Evolutionary conservation across 2,113 vertebrate species (phyloP).

Genomic region (Cercopithecus mona): DNA sequence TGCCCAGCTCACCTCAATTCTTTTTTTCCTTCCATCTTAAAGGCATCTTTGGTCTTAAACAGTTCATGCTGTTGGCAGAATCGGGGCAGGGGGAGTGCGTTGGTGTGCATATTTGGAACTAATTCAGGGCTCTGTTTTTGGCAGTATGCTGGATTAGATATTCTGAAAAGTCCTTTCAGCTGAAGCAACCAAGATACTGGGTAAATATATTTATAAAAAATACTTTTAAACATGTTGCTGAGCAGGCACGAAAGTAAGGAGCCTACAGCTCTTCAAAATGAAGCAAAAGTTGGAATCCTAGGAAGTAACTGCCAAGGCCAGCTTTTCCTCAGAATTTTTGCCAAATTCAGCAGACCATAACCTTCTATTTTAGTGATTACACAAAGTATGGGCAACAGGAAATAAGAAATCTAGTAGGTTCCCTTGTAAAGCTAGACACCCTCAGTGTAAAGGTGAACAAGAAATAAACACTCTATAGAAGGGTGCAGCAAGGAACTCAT

Average conservation of each 20-base stretch:
- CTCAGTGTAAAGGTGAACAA: not conserved
- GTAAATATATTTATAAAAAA: constrained; percentile 24
- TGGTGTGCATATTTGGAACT: not conserved
- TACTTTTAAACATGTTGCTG: not conserved
- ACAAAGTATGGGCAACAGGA: not conserved
- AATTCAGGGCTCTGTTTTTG: not conserved
- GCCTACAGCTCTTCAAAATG: not conserved
- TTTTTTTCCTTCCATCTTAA: not conserved
- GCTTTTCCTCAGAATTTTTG: not conserved
- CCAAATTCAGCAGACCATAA: not conserved
- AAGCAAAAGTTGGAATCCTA: not conserved
- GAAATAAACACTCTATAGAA: not conserved
- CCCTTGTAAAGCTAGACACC: not conserved
- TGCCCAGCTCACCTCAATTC: not conserved
- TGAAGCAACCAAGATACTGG: not conserved
- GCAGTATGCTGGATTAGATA: not conserved
- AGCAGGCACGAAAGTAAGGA: not conserved
- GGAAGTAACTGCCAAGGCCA: not conserved
- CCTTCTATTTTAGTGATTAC: not conserved
- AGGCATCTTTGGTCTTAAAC: not conserved
- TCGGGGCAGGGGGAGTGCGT: not conserved
- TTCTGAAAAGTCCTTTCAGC: not conserved
- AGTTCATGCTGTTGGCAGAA: not conserved
- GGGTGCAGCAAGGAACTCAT: not conserved
- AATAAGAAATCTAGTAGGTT: not conserved